Evolutionary conservation across 2,797 vertebrate genomes (phyloP).

Genomic region (Ceryle rudis): DNA sequence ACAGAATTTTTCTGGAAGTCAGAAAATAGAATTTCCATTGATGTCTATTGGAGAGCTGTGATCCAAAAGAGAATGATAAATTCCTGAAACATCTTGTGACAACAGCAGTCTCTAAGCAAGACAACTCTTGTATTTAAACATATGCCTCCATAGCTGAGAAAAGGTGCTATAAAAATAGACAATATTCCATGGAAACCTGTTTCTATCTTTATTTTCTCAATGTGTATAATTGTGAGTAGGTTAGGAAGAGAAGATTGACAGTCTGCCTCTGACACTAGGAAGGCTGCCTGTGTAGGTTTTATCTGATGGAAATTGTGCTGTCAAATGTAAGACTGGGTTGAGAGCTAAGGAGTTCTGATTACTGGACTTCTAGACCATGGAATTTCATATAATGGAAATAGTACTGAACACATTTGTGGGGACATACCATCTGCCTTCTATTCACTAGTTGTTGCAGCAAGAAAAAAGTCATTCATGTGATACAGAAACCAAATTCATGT

Average conservation of each 20-base stretch:
- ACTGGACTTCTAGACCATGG: background rate
- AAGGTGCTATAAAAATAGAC: background rate
- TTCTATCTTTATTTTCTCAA: background rate
- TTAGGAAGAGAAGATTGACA: background rate
- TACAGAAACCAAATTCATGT: background rate
- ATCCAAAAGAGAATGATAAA: background rate
- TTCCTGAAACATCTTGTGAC: background rate
- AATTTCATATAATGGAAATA: background rate
- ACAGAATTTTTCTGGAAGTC: background rate
- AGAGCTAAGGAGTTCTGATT: background rate
- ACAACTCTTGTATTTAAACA: background rate
- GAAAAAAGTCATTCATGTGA: conserved; percentile 28
- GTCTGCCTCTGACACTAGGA: background rate
- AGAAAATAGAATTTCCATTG: background rate
- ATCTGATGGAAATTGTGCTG: background rate
- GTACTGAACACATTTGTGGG: background rate
- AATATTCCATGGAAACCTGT: background rate
- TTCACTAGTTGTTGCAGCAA: background rate
- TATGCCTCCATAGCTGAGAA: background rate
- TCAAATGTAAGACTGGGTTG: background rate
- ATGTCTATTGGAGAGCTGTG: background rate
- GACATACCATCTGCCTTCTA: background rate
- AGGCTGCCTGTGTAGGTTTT: background rate
- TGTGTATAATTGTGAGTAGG: background rate
- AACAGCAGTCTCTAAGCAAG: background rate